Conservation (phyloP, 1,140 invertebrate species). For the Trigoniulus corallinus region DNA sequence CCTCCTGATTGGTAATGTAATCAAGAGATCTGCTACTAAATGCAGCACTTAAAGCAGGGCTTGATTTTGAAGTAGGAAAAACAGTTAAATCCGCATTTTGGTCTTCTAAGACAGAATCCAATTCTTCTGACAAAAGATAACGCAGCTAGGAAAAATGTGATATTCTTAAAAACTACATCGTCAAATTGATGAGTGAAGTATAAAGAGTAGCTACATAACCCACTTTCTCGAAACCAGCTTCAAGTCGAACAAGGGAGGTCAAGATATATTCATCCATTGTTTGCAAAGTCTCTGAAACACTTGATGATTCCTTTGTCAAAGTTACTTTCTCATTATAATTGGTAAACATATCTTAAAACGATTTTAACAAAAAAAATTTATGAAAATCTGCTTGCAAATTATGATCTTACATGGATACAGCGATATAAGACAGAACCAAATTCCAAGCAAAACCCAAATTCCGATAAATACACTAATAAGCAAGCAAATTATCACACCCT, state of each 20-base stretch:
- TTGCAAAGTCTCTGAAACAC: constrained; percentile 25
- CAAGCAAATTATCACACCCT: not conserved
- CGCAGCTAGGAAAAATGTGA: not conserved
- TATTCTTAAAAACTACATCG: not conserved
- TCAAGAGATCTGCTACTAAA: not conserved
- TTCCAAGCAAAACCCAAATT: too few relatives aligned
- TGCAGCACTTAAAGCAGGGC: not conserved
- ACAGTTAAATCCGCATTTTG: not conserved
- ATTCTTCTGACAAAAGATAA: not conserved
- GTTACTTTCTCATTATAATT: constrained; percentile 26
- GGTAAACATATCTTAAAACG: not conserved
- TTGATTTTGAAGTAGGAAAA: not conserved
- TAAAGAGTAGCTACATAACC: not conserved
- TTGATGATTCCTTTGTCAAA: constrained; percentile 28
- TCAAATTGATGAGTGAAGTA: too few relatives aligned
- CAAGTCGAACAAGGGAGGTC: constrained; percentile 24
- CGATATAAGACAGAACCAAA: too few relatives aligned
- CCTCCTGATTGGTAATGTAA: too few relatives aligned
- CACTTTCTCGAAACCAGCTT: constrained; percentile 24
- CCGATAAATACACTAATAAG: not conserved
- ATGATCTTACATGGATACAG: too few relatives aligned
- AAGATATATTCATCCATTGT: constrained; percentile 28
- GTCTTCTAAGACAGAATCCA: not conserved
- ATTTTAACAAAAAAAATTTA: too few relatives aligned
- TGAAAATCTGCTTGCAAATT: too few relatives aligned